These are phyloP conservation scores for Tiliacea aurago DNA, from an alignment of 2,888 invertebrate species.

Conservation along the genomic window DNA sequence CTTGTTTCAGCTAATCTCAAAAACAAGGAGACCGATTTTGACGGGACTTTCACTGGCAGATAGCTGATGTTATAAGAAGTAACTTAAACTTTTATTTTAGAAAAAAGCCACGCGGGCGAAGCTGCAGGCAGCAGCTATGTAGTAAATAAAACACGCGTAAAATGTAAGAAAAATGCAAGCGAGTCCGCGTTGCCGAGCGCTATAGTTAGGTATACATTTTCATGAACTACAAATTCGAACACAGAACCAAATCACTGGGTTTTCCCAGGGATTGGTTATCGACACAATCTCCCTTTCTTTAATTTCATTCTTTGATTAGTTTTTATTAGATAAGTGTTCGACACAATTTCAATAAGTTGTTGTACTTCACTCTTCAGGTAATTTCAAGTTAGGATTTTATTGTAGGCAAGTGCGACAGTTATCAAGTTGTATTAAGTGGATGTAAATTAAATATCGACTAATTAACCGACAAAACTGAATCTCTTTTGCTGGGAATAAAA, in stretches of 20 bases:
- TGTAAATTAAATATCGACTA: background rate
- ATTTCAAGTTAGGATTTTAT: background rate
- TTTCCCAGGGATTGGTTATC: conserved; percentile 75
- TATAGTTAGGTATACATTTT: conserved; percentile 75
- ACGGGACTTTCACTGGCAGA: too few relatives aligned
- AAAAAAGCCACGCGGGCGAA: too few relatives aligned
- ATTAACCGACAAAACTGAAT: too few relatives aligned
- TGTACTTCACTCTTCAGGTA: conserved; percentile 12
- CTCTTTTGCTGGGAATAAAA: background rate
- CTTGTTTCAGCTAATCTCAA: too few relatives aligned
- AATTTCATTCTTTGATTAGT: conserved; percentile 75
- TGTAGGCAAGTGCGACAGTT: background rate
- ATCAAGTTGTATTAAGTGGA: background rate
- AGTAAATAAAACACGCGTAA: conserved; percentile 11
- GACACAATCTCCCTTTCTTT: conserved; percentile 69
- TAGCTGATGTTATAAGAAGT: too few relatives aligned
- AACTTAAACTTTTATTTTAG: too few relatives aligned
- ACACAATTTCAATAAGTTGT: conserved; percentile 37
- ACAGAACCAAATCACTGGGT: conserved; percentile 75
- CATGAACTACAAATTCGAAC: conserved; percentile 80
- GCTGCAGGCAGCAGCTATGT: too few relatives aligned
- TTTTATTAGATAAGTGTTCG: conserved; percentile 58
- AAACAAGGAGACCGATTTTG: too few relatives aligned
- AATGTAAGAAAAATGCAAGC: conserved; percentile 21
- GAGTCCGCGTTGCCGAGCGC: conserved; percentile 15